These are phyloP conservation scores for Dipodomys merriami DNA, from an alignment of 2,113 vertebrate species.

Conservation along the genomic window DNA sequence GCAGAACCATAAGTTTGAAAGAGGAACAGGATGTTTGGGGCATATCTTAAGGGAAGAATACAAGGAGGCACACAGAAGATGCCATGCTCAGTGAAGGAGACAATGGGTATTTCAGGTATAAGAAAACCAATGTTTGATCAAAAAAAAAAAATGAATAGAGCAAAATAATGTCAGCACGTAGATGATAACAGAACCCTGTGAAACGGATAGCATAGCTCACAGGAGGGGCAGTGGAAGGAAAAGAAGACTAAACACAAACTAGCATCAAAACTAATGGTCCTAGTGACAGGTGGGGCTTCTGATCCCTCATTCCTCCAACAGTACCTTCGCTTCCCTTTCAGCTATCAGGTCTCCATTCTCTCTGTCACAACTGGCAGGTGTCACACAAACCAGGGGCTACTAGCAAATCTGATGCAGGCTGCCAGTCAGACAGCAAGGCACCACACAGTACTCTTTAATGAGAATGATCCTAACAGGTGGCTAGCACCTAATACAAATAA, in stretches of 20 bases:
- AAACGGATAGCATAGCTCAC: constrained; percentile 8
- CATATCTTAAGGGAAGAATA: neutral
- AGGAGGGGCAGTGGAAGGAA: neutral
- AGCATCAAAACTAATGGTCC: neutral
- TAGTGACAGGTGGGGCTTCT: constrained; percentile 17
- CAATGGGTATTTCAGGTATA: neutral
- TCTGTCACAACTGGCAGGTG: constrained; percentile 83
- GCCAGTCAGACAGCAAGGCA: constrained; percentile 86
- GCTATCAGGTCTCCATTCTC: constrained; percentile 83
- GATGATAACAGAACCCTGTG: constrained; percentile 7
- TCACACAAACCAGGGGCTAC: constrained; percentile 83
- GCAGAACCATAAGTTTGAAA: constrained; percentile 38
- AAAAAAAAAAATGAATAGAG: constrained; percentile 27
- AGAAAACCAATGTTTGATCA: constrained; percentile 1
- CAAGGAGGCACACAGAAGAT: neutral
- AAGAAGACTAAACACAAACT: neutral
- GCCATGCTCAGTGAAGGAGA: neutral
- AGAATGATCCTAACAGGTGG: constrained; percentile 95
- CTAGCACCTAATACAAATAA: constrained; percentile 86
- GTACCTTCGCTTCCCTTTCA: constrained; percentile 28
- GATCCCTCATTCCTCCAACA: constrained; percentile 17
- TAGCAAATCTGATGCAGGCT: constrained; percentile 84
- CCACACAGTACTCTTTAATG: constrained; percentile 89
- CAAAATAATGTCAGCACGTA: neutral
- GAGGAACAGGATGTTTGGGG: neutral